Percentiles rank a stretch among this genome's conserved stretches.
Evolutionary conservation across 2,113 vertebrate species (phyloP).

Genomic region (Ictalurus furcatus): DNA sequence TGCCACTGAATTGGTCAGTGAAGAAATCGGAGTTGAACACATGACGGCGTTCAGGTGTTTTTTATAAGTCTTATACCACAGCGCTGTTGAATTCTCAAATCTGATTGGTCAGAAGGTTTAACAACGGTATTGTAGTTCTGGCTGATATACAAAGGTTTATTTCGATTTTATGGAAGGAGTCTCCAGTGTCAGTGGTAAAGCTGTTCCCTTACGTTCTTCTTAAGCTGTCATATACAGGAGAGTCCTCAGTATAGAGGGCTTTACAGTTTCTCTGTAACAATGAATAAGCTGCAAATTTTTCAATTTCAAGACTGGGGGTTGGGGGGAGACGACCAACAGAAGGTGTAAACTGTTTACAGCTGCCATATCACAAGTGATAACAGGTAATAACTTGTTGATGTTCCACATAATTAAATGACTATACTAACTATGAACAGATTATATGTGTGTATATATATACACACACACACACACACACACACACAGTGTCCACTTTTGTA

Average conservation of each 20-base stretch:
- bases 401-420: not conserved
- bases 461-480: too few species aligned
- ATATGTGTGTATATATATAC: too few species aligned
- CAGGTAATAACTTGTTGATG: not conserved
- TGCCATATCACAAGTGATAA: not conserved
- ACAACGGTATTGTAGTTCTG: not conserved
- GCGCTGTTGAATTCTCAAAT: not conserved
- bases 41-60: not conserved
- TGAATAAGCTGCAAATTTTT: not conserved
- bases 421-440: not conserved
- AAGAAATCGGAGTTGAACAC: not conserved
- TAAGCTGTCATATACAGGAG: not conserved
- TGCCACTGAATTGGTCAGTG: not conserved
- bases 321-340: too few species aligned
- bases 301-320: not conserved
- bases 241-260: too few species aligned
- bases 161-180: not conserved
- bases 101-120: not conserved
- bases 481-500: not conserved
- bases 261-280: not conserved
- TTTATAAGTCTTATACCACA: slow-evolving; percentile 9
- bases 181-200: not conserved
- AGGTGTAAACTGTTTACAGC: not conserved
- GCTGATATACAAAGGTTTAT: not conserved
- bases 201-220: not conserved